Evolutionary conservation across 1,140 invertebrate species (phyloP).

Genomic region (Drosophila persimilis): DNA sequence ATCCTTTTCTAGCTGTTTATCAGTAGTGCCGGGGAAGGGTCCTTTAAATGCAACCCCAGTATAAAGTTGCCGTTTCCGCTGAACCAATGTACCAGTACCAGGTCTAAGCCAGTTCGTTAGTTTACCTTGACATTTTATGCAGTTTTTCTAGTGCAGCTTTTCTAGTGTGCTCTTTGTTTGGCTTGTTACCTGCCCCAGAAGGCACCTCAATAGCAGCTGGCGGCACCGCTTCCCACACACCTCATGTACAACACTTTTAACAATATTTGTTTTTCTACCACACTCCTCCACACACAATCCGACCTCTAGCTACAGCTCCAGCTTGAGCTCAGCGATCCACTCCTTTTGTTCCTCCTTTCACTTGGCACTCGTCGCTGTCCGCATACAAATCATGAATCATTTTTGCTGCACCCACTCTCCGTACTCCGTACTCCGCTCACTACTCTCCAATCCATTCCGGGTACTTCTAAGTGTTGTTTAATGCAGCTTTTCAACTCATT

Average conservation of each 20-base stretch:
- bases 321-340: slow-evolving; percentile 30
- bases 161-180: slow-evolving; percentile 41
- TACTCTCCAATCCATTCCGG: slow-evolving; percentile 1
- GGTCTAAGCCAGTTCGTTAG: slow-evolving; percentile 63
- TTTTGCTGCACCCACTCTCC: slow-evolving; percentile 56
- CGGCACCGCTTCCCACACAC: too few species aligned
- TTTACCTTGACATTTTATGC: slow-evolving; percentile 76
- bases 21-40: slow-evolving; percentile 39
- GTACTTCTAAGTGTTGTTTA: slow-evolving; percentile 62
- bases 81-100: slow-evolving; percentile 39
- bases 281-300: slow-evolving; percentile 1
- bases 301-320: neutral
- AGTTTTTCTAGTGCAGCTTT: slow-evolving; percentile 48
- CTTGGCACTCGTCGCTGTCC: slow-evolving; percentile 58
- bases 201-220: slow-evolving; percentile 25
- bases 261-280: slow-evolving; percentile 74
- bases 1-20: slow-evolving; percentile 53
- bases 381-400: slow-evolving; percentile 74
- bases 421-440: neutral
- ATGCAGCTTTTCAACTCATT: slow-evolving; percentile 67
- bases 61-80: slow-evolving; percentile 65
- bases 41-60: slow-evolving; percentile 56
- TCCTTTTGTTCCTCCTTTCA: slow-evolving; percentile 63
- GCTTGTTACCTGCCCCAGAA: slow-evolving; percentile 51
- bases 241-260: slow-evolving; percentile 60